Evolutionary conservation across 35 echinoderm and acorn worm genomes (phyloP).

Genomic region (Patiria miniata): DNA sequence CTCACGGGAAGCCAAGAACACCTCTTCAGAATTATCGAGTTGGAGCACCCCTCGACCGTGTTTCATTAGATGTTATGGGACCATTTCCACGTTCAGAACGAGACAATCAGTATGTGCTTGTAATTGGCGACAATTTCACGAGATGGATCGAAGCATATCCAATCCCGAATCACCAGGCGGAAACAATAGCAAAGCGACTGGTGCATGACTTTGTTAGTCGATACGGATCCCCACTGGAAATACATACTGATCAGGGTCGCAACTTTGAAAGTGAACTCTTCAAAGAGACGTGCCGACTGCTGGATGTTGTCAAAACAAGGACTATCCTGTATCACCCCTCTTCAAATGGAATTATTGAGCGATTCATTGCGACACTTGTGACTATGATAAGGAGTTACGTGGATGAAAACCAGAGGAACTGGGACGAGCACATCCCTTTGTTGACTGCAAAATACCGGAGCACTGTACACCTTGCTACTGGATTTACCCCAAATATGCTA

Average conservation of each 20-base stretch:
- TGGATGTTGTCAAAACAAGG: slow-evolving; percentile 7
- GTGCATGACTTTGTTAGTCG: slow-evolving; percentile 42
- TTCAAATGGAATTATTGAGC: slow-evolving; percentile 39
- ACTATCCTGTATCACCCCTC: slow-evolving; percentile 42
- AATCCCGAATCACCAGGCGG: slow-evolving; percentile 33
- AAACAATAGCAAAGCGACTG: slow-evolving; percentile 29
- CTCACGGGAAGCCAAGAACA: slow-evolving; percentile 11
- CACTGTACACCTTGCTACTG: background rate
- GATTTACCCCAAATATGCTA: background rate
- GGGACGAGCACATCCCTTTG: slow-evolving; percentile 23
- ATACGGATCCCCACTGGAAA: slow-evolving; percentile 45
- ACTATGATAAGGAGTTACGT: slow-evolving; percentile 29
- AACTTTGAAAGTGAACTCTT: slow-evolving; percentile 54
- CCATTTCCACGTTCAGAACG: slow-evolving; percentile 36
- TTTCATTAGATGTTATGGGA: slow-evolving; percentile 51
- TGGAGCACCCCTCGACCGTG: slow-evolving; percentile 57
- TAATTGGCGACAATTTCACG: slow-evolving; percentile 47
- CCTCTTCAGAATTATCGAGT: slow-evolving; percentile 35
- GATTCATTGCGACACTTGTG: slow-evolving; percentile 40
- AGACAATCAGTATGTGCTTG: slow-evolving; percentile 36
- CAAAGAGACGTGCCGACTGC: slow-evolving; percentile 44
- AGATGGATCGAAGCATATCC: slow-evolving; percentile 43
- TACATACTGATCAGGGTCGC: slow-evolving; percentile 51
- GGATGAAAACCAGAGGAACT: slow-evolving; percentile 33
- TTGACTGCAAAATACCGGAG: background rate